These are phyloP conservation scores for Lathronympha strigana DNA, from an alignment of 2,888 invertebrate species.

Conservation along the genomic window DNA sequence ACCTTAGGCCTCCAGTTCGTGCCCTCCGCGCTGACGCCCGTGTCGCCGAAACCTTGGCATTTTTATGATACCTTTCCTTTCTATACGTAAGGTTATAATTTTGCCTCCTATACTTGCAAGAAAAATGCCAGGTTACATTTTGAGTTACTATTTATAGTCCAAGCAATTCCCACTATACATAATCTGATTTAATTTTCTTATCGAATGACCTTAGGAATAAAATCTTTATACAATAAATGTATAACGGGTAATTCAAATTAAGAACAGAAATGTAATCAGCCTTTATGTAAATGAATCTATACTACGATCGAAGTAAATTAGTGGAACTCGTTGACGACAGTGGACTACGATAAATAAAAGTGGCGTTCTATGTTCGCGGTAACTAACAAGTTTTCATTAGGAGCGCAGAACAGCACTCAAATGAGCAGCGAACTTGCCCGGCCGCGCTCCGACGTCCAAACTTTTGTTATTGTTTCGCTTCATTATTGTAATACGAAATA, in stretches of 20 bases:
- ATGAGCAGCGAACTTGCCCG: conserved; percentile 76
- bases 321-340: conserved; percentile 56
- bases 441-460: conserved; percentile 73
- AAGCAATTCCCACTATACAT: neutral
- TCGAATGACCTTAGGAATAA: too few relatives aligned
- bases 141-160: neutral
- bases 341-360: conserved; percentile 65
- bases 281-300: neutral
- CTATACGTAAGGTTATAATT: conserved; percentile 13
- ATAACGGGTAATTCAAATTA: too few relatives aligned
- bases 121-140: neutral
- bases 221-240: too few relatives aligned
- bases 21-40: conserved; percentile 50
- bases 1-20: conserved; percentile 69
- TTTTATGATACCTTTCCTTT: conserved; percentile 51
- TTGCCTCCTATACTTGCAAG: neutral
- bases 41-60: conserved; percentile 51
- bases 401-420: conserved; percentile 77
- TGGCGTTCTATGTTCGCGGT: conserved; percentile 67
- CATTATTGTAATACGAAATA: conserved; percentile 83
- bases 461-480: conserved; percentile 83
- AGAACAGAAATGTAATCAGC: neutral
- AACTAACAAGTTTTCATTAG: conserved; percentile 81
- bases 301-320: conserved; percentile 46
- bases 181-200: neutral